Base-by-base conservation (phyloP, 2,888 invertebrate species). In the Synergus gifuensis region DNA sequence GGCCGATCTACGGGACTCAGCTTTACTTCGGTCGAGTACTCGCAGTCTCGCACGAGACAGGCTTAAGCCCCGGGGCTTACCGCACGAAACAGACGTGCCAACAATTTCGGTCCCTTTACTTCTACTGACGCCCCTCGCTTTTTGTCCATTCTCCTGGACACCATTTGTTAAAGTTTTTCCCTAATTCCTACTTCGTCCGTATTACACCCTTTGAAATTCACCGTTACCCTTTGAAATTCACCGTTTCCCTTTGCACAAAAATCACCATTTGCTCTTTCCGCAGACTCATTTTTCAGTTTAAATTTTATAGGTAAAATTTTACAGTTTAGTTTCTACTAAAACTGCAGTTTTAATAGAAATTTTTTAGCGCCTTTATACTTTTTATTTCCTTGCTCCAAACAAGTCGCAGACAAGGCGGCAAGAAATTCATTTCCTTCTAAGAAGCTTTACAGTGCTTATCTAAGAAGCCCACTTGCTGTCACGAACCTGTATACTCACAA, bases 61-160 rank as follows among this genome's bases (percentile, higher is more conserved):
- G 58, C 62, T 76, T 76, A 76, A 76, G 76, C 76, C 76, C 76
- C 76, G 14, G 44, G 62, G 76, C 76, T 76, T 76, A 76, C 76
- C 76, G 58, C 60, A 46, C 62, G 18, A 76, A 76, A 76, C 76
- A 76, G 76, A 76, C 76, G 62, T 63, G 42, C 76, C 62, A 76
- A 63, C 62, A 76, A 76, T 76, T 76, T 76, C 18, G 42, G 60
- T 69, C 69, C n/a, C 73, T 73, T 36, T 54, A n/a, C 62, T 11
- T 28, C 44, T 44, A 58, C 40, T 76, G 76, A 60, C 42, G 76
- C 76, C 18, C 62, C 16, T 62, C 60, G 36, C 18, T 14, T 22
- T 58, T 36, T 62, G 0, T 36, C 40, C 18, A 62, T 69, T 49
- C 22, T 69, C 16, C 49, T 22, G 67, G 46, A 22, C 44, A 67